Evolutionary conservation across 2,888 invertebrate species (phyloP).

Genomic region (Megalurothrips usitatus): DNA sequence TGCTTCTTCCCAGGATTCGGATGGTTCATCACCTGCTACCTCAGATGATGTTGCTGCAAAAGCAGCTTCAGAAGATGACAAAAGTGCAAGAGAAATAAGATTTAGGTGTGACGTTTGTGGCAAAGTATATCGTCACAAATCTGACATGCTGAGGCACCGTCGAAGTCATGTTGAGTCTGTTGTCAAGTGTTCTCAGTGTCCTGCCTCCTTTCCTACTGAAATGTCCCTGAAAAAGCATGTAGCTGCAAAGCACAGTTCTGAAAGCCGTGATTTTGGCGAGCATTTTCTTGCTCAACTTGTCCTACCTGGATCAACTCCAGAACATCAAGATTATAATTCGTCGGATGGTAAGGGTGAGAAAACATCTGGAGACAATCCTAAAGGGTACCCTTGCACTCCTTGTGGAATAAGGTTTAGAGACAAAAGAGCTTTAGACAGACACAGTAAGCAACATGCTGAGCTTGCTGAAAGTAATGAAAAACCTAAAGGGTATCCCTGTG

Average conservation of each 20-base stretch:
- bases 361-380: not conserved
- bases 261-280: constrained; percentile 3
- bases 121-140: not conserved
- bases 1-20: not conserved
- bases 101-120: not conserved
- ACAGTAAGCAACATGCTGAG: not conserved
- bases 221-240: constrained; percentile 13
- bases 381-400: not conserved
- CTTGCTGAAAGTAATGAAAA: not conserved
- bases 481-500: not conserved
- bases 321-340: not conserved
- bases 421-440: not conserved
- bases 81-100: not conserved
- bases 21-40: not conserved
- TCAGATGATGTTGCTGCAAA: not conserved
- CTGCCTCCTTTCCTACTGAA: constrained; percentile 2
- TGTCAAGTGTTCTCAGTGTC: not conserved
- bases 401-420: constrained; percentile 4
- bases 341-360: not conserved
- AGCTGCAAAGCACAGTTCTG: not conserved
- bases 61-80: not conserved
- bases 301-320: not conserved
- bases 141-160: not conserved
- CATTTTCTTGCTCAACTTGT: constrained; percentile 10
- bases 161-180: constrained; percentile 16